A percentile compares a stretch with the other conserved stretches of the same genome.
Evolutionary conservation across 2,888 invertebrate species (phyloP).

Genomic region (Oxyteleia sp.): DNA sequence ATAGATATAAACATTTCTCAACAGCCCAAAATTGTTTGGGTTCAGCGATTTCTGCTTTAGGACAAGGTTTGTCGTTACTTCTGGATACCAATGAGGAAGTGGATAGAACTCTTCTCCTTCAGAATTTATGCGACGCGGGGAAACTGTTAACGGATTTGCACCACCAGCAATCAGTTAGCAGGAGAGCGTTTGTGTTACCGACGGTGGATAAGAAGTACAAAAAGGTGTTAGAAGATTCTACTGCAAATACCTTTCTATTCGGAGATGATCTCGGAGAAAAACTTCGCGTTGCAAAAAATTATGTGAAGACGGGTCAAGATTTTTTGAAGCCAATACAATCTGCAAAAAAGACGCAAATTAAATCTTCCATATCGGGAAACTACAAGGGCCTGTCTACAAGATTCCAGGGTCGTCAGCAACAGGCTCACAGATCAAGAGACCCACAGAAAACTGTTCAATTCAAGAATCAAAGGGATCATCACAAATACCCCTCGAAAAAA

Average conservation of each 20-base stretch:
- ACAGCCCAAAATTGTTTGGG: conserved; percentile 5
- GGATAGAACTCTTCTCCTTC: neutral
- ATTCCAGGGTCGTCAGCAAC: neutral
- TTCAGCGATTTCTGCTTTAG: neutral
- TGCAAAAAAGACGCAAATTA: too few relatives aligned
- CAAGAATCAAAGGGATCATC: neutral
- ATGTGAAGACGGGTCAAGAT: too few relatives aligned
- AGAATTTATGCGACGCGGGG: conserved; percentile 1
- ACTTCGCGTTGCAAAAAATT: too few relatives aligned
- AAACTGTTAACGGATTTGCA: conserved; percentile 4
- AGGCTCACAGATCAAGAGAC: neutral
- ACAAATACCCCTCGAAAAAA: neutral
- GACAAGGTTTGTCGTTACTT: conserved; percentile 1
- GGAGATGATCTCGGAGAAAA: too few relatives aligned
- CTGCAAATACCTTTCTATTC: neutral
- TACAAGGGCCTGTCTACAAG: too few relatives aligned
- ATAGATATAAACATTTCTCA: conserved; percentile 8
- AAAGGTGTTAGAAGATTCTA: neutral
- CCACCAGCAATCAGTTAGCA: neutral
- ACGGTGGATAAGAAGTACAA: conserved; percentile 12
- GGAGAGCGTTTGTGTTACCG: neutral
- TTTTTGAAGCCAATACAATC: too few relatives aligned
- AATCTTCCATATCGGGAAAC: too few relatives aligned
- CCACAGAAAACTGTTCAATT: neutral
- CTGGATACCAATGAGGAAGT: neutral